Conservation (phyloP, 2,797 vertebrate species). For the Salmo trutta region DNA sequence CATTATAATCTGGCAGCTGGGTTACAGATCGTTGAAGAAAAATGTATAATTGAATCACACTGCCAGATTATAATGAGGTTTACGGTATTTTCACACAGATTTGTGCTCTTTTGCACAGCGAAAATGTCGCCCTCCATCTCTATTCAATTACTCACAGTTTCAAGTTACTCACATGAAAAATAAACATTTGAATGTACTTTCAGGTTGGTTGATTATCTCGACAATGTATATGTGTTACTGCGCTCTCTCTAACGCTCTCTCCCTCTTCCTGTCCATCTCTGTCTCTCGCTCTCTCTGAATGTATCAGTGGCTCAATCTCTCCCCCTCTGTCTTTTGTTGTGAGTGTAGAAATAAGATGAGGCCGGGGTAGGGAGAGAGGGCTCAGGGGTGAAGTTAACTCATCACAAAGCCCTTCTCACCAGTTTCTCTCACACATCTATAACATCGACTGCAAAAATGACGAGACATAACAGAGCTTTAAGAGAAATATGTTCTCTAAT, state of each 20-base stretch:
- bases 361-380: conserved; percentile 1
- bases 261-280: no score
- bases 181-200: background rate
- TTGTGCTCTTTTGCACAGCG: no score
- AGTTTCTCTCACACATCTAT: background rate
- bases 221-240: no score
- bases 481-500: background rate
- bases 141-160: no score
- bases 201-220: no score
- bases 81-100: no score
- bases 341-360: conserved; percentile 33
- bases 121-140: no score
- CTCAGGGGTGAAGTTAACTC: background rate
- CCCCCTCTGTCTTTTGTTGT: conserved; percentile 15
- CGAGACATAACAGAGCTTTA: no score
- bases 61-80: no score
- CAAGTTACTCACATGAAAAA: no score
- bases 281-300: background rate
- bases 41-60: no score
- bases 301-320: conserved; percentile 1
- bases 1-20: background rate
- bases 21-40: no score
- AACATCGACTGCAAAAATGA: background rate
- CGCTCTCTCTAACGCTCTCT: background rate
- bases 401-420: background rate